Evolutionary conservation across 2,797 vertebrate species (phyloP).

Genomic region (Myotis pilosus): DNA sequence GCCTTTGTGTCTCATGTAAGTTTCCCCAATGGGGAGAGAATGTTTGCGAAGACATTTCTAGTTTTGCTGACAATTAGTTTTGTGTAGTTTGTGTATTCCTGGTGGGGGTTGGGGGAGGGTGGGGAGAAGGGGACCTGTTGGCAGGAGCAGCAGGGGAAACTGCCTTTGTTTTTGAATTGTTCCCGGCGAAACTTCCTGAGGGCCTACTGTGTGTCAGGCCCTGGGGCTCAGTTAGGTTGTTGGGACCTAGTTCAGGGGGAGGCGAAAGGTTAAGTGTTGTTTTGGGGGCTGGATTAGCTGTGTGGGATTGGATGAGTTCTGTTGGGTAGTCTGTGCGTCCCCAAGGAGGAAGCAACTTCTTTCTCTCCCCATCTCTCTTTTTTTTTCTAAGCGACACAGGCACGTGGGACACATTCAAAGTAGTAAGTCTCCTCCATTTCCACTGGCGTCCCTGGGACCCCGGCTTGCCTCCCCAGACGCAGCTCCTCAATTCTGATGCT

Average conservation of each 20-base stretch:
- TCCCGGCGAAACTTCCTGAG: conserved; percentile 9
- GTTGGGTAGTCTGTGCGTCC: conserved; percentile 9
- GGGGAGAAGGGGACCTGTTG: neutral
- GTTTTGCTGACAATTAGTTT: conserved; percentile 52
- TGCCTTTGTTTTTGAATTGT: conserved; percentile 12
- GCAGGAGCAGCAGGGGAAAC: neutral
- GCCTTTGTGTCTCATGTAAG: conserved; percentile 54
- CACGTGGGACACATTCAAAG: neutral
- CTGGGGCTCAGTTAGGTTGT: neutral
- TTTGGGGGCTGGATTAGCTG: neutral
- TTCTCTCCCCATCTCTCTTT: neutral
- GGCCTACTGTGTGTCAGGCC: conserved; percentile 2
- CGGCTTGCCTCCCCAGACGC: neutral
- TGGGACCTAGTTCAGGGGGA: neutral
- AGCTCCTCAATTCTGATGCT: neutral
- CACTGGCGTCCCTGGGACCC: neutral
- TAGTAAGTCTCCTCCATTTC: neutral
- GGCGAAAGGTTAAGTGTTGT: neutral
- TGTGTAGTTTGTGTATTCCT: neutral
- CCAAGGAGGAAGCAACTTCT: neutral
- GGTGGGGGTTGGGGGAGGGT: neutral
- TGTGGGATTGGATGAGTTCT: neutral
- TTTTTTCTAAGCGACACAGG: neutral
- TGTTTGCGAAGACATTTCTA: conserved; percentile 35
- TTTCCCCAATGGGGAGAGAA: neutral